Base-by-base conservation (phyloP, 1,140 invertebrate genomes). In the Aphelenchoides besseyi region DNA sequence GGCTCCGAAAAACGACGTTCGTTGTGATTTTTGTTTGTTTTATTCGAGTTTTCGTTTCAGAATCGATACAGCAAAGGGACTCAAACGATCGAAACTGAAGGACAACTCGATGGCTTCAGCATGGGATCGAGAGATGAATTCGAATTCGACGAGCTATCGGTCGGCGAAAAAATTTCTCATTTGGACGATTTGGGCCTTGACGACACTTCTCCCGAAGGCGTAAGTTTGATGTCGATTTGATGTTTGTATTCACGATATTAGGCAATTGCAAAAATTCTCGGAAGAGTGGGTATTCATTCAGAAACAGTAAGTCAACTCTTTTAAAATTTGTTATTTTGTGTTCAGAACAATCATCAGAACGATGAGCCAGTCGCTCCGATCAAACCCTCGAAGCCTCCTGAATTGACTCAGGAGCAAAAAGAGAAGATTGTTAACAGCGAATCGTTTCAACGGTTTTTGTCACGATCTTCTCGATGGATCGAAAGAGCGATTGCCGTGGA, bases 401-500 rank as follows among this genome's bases (percentile, higher is more conserved):
- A 74, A 29, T 48, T 78, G n/a, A 78, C 67, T 23, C 64, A 80
- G 36, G 78, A 78, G 26, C 78, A 78, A 55, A 70, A 67, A n/a
- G 32, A 79, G 23, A 70, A 81, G 54, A 78, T 80, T 32, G 18
- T 78, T 2, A 37, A 64, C 36, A 69, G 55, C n/a, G 41, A 70
- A 12, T 57, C 48, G 32, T 80, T 78, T 57, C 36, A 48, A 9
- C 68, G 63, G n/a, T 78, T 81, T 53, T 76, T 78, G 16, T 30
- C 59, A 9, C 57, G 69, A 33, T 37, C 77, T 18, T 52, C 78
- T 23, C 48, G 74, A 54, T 36, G 79, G 8, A 71, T 78, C 23
- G 76, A 78, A 68, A 30, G 76, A 29, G 76, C 79, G 12, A 33
- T 78, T 48, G 76, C 74, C 36, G 78, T 69, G 8, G 74, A 78